Base-by-base conservation (phyloP, 2,797 vertebrate species). In the Intellagama lesueurii region DNA sequence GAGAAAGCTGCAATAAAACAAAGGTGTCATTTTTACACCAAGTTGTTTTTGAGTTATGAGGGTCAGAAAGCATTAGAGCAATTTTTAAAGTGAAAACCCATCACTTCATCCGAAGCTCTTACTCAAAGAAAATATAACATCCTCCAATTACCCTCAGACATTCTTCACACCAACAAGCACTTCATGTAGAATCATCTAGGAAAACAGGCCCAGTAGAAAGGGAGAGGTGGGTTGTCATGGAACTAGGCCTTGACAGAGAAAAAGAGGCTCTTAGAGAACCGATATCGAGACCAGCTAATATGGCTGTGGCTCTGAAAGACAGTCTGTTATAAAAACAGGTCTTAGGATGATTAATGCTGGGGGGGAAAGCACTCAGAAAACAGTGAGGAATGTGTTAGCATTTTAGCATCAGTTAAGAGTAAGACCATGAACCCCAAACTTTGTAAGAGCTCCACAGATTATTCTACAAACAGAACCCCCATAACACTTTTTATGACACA, bases 1-100 rank as follows among this genome's bases (percentile, higher is more conserved):
- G 86, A 73, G 83, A 30, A 81, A 86, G 40, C 69, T 28, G 70
- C 78, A 89, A 68, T 86, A 75, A 86, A 89, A 81, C 40, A 81
- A 85, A 68, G 40, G 78, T 80, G 68, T 85, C 35, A n/a, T 81
- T 89, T 85, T 73, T 64, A 85, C 32, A 47, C 49, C 49, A 89
- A 79, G 49, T 80, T n/a, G 19, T 80, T 47, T 69, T 64, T 90
- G 79, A 82, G 28, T 83, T 77, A 82, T 2, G 22, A 80, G 26
- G 49, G 52, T 40, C 56, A 86, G 79, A 87, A 66, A 49, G 52
- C 26, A n/a, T 84, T 40, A 49, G 89, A 84, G 73, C 81, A 49
- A 52, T 78, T 87, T 87, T 86, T 82, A 73, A 83, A 75, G 81
- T 79, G 75, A 79, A 80, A 87, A 80, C 14, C 47, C 35, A 86